A percentile compares a stretch with the other conserved stretches of the same genome.
Evolutionary conservation across 2,113 vertebrate genomes (phyloP).

Genomic region (Pteronura brasiliensis): DNA sequence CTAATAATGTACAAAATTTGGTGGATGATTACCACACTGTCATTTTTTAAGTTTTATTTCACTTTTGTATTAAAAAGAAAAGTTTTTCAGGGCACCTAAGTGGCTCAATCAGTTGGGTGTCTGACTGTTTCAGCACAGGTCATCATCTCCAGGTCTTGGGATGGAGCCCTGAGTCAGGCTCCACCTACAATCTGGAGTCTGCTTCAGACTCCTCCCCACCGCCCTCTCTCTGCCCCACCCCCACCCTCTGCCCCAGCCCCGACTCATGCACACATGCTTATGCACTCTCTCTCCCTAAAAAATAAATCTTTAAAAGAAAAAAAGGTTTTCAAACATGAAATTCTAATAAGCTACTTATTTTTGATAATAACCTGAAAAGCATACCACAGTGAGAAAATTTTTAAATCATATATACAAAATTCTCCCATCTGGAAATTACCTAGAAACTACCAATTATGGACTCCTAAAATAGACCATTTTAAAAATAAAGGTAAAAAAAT

Average conservation of each 20-base stretch:
- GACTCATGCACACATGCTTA: neutral
- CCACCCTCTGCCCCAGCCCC: no score
- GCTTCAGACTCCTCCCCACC: neutral
- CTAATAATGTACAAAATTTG: neutral
- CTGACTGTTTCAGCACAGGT: neutral
- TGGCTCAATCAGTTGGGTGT: neutral
- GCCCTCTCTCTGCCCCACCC: no score
- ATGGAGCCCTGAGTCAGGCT: neutral
- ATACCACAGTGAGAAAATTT: neutral
- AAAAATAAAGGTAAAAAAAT: neutral
- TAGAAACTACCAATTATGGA: constrained; percentile 8
- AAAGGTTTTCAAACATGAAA: constrained; percentile 6
- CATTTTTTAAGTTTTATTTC: neutral
- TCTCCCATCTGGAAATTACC: neutral
- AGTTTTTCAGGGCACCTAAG: neutral
- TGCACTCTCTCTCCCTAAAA: neutral
- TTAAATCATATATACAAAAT: neutral
- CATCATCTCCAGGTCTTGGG: neutral
- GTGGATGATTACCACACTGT: neutral
- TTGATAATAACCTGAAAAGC: neutral
- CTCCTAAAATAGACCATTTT: neutral
- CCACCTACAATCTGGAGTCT: neutral
- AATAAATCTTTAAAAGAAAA: neutral
- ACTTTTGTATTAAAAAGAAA: constrained; percentile 13
- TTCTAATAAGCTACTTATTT: constrained; percentile 16